Base-by-base conservation (phyloP, 53 echinoderm and acorn worm genomes). In the Crossaster papposus region DNA sequence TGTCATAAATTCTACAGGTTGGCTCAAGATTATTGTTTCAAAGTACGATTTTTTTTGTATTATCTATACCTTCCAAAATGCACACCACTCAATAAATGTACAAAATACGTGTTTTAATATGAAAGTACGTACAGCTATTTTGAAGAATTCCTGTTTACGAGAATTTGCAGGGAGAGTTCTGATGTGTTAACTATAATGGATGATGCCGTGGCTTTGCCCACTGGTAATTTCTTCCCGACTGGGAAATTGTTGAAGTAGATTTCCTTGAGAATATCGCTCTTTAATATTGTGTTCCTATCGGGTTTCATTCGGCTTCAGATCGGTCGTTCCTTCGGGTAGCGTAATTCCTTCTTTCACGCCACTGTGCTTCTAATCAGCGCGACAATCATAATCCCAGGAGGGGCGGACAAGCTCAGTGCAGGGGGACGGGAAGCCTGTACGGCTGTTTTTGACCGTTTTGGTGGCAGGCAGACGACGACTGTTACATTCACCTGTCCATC, bases 401-500 rank as follows among this genome's bases (percentile, higher is more conserved):
- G 75, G 33, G 28, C 12, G 4, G 75, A 74, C 13, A 2, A 18
- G 33, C 1, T 74, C n/a, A n/a, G n/a, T 74, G 52, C 52, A 28
- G 1, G 22, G 24, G 78, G 23, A n/a, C 51, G 78, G n/a, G n/a
- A n/a, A n/a, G n/a, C n/a, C n/a, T n/a, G n/a, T n/a, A 78, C 78
- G 78, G 51, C 51, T 72, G 10, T 72, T 73, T 51, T 1, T 44
- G 31, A 72, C 33, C 37, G 65, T 17, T 26, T 36, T 5, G 44
- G 44, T 29, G 8, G 14, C 22, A 31, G n/a, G 36, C 44, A 1
- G 32, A 81, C 79, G 37, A 78, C 74, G 15, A 81, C 37, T 54
- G 72, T 83, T 51, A 70, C 79, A 13, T 84, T 81, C 54, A 92
- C 81, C 24, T 33, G 94, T 78, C 80, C 50, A 89, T 36, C 92